Base-by-base conservation (phyloP, 2,797 vertebrate genomes). In the Urocyon cinereoargenteus region DNA sequence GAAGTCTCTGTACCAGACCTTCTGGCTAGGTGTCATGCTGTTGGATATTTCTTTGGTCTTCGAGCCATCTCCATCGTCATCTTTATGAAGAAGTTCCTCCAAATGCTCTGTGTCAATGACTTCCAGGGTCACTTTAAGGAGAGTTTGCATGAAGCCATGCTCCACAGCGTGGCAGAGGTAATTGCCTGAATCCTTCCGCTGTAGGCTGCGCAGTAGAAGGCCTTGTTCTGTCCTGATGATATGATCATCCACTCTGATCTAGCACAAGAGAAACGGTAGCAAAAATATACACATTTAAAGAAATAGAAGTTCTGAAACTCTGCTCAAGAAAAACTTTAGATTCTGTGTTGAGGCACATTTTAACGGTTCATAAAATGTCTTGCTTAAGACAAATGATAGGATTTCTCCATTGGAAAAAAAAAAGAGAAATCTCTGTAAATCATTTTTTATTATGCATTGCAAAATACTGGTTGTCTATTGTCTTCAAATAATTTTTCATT, bases 1-100 rank as follows among this genome's bases (percentile, higher is more conserved):
- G 98, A 99, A 99, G 99, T 99, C 99, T 96, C 99, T 99, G 98
- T 99, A 99, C 99, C 99, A 99, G 93, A 99, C 98, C 98, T 99
- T 99, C 53, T 99, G 99, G 98, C 98, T 99, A 10, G 99, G 99
- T 0, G 99, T 99, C 98, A 99, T 99, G 92, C 99, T 99, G 72
- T 98, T 98, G 7, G 99, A 98, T 3, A 99, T 97, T 22, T 99
- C 98, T 95, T 99, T 99, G 96, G 97, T 98, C 84, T 98, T 99
- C 66, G 98, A 94, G 87, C 97, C 98, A 2, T 99, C 98, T 1
- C 98, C 96, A 21, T 99, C 99, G 0, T 99, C 99, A 12, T 99
- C 99, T n/a, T 98, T 99, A 90, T 99, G 99, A 36, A 99, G 99
- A 73, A 99, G 98, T 84, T 99, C 99, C 95, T 99, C 99, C 96